Percentiles rank a stretch among this genome's conserved stretches.
Evolutionary conservation across 35 echinoderm and acorn worm species (phyloP).

Genomic region (Holothuria glaberrima): DNA sequence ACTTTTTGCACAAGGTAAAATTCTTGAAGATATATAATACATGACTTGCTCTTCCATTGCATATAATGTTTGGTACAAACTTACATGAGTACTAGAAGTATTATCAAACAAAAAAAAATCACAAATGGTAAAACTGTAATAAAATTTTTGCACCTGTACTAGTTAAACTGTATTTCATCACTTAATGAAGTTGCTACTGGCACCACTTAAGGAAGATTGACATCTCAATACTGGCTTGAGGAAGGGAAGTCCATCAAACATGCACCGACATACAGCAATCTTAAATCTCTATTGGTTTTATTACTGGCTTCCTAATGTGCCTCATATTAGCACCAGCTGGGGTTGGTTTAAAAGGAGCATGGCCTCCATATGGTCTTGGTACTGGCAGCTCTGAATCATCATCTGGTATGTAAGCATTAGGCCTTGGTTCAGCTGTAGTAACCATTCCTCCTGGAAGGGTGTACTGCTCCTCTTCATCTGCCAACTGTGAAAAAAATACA

Average conservation of each 20-base stretch:
- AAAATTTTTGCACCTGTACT: too few relatives aligned
- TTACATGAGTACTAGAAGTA: too few relatives aligned
- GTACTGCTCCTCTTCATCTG: conserved; percentile 95
- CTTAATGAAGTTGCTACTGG: too few relatives aligned
- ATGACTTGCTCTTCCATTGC: too few relatives aligned
- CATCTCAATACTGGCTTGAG: neutral
- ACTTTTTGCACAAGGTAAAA: too few relatives aligned
- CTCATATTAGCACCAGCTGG: conserved; percentile 94
- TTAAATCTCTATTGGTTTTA: conserved; percentile 99
- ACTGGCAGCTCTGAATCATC: conserved; percentile 93
- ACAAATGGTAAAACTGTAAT: too few relatives aligned
- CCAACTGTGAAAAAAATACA: conserved; percentile 36
- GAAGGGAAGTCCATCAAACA: conserved; percentile 9
- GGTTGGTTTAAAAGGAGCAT: conserved; percentile 96
- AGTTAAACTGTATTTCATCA: too few relatives aligned
- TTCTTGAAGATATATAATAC: too few relatives aligned
- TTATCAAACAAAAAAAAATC: too few relatives aligned
- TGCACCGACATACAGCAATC: neutral
- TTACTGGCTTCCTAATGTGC: conserved; percentile 93
- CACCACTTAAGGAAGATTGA: too few relatives aligned
- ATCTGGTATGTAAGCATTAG: conserved; percentile 98
- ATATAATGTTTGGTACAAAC: too few relatives aligned
- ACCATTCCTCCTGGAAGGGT: conserved; percentile 78
- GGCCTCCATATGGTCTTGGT: conserved; percentile 90
- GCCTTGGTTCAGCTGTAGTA: conserved; percentile 95